These are phyloP conservation scores for Mesorhabditis spiculigera DNA, from an alignment of 2,888 invertebrate genomes.

Conservation along the genomic window DNA sequence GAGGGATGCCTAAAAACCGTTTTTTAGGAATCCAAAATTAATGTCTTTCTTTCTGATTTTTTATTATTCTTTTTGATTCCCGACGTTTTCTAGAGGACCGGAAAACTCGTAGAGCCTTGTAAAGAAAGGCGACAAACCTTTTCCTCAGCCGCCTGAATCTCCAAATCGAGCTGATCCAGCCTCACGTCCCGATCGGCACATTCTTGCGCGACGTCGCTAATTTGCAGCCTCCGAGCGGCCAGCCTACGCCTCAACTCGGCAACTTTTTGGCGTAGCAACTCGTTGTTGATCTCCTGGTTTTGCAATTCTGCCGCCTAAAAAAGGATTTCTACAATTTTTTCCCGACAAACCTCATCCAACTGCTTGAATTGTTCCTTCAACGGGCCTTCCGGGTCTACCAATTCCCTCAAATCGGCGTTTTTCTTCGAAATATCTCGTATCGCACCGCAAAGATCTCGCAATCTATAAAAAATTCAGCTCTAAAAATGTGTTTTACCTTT, in stretches of 20 bases:
- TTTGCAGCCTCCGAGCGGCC: background rate
- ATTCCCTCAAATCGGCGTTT: background rate
- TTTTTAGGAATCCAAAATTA: too few relatives aligned
- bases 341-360: too few relatives aligned
- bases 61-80: too few relatives aligned
- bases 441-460: background rate
- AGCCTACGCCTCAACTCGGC: background rate
- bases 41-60: too few relatives aligned
- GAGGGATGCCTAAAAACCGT: background rate
- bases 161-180: background rate
- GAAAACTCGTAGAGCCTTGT: too few relatives aligned
- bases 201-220: background rate
- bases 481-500: background rate
- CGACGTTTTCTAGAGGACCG: too few relatives aligned
- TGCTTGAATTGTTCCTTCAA: background rate
- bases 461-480: background rate
- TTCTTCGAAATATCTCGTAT: background rate
- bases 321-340: background rate
- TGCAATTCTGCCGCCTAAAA: background rate
- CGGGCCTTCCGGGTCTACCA: slow-evolving; percentile 1
- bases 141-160: background rate
- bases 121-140: background rate
- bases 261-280: background rate
- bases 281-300: background rate
- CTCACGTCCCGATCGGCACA: background rate